These are phyloP conservation scores for Drymonia ruficornis DNA, from an alignment of 2,888 invertebrate genomes.

Conservation along the genomic window DNA sequence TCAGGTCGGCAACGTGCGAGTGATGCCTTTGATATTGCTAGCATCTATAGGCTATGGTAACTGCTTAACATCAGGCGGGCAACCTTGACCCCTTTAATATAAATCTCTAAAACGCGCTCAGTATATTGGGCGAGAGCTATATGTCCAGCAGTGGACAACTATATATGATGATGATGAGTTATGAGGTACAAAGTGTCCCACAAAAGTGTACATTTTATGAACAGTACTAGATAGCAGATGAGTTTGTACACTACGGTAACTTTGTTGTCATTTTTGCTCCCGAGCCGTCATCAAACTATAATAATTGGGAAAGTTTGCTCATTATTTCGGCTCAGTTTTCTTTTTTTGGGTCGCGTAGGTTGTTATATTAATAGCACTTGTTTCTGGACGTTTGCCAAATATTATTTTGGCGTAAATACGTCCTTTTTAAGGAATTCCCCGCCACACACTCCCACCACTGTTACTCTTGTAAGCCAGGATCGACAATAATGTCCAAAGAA, in stretches of 20 bases:
- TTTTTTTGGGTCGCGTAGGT: conserved; percentile 45
- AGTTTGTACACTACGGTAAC: conserved; percentile 42
- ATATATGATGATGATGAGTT: background rate
- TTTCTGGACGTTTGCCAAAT: background rate
- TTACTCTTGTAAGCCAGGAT: no score
- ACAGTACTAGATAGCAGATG: conserved; percentile 21
- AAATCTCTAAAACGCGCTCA: no score
- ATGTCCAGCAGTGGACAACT: background rate
- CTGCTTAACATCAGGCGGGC: no score
- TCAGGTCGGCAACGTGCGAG: no score
- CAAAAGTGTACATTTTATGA: conserved; percentile 18
- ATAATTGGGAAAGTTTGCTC: conserved; percentile 81
- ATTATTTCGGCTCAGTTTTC: conserved; percentile 71
- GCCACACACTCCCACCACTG: no score
- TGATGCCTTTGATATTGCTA: no score
- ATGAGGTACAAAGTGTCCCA: background rate
- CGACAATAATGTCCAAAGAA: no score
- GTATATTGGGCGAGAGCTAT: background rate
- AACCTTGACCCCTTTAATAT: no score
- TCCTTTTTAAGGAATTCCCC: no score
- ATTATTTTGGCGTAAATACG: background rate
- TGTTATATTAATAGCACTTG: conserved; percentile 12
- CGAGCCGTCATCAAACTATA: conserved; percentile 68
- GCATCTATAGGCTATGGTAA: no score
- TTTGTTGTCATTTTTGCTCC: conserved; percentile 56